Conservation (phyloP, 2,113 vertebrate genomes). For the Gobiocypris rarus region DNA sequence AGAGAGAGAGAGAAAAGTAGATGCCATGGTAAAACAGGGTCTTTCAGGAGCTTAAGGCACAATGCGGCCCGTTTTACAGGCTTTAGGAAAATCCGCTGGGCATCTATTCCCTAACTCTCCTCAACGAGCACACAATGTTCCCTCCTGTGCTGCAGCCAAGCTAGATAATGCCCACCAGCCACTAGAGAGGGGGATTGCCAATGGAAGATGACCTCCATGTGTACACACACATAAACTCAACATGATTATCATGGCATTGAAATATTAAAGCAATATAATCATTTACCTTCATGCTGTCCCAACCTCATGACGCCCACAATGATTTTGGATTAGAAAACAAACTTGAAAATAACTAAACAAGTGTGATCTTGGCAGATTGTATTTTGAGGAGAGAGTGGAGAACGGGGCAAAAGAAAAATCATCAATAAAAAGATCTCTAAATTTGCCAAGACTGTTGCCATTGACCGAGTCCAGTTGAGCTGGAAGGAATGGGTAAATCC, state of each 20-base stretch:
- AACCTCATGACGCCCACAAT: no score
- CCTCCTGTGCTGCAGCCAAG: background rate
- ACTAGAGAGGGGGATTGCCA: slow-evolving; percentile 1
- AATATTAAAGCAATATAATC: background rate
- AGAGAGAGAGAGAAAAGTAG: slow-evolving; percentile 14
- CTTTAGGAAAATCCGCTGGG: slow-evolving; percentile 53
- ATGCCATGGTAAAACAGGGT: slow-evolving; percentile 27
- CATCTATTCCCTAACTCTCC: slow-evolving; percentile 22
- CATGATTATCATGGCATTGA: background rate
- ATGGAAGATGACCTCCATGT: background rate
- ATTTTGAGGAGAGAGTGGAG: no score
- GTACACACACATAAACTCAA: slow-evolving; percentile 13
- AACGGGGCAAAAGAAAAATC: no score
- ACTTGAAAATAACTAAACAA: no score
- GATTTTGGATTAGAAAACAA: no score
- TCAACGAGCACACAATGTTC: slow-evolving; percentile 17
- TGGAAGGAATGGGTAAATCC: no score
- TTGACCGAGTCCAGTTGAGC: no score
- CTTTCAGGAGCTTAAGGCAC: slow-evolving; percentile 53
- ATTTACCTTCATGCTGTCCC: background rate
- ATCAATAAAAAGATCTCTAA: no score
- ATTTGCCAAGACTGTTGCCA: no score
- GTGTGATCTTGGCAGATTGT: no score
- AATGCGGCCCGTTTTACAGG: slow-evolving; percentile 47
- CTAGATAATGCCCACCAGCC: slow-evolving; percentile 34